Base-by-base conservation (phyloP, 1,140 invertebrate species). In the Pissodes strobi region DNA sequence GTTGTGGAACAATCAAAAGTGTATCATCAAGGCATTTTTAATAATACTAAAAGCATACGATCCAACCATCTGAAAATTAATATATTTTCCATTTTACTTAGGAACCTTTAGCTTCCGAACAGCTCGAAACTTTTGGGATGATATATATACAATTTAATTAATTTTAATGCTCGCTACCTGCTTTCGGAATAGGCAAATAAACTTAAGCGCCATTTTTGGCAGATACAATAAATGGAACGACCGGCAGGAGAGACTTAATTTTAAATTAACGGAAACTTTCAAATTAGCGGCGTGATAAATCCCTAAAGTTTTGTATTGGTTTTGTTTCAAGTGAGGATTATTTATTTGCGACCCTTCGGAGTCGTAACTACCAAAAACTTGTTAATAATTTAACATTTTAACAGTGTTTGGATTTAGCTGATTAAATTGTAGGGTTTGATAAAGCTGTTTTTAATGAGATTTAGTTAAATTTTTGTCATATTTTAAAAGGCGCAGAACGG, bases 211-310 rank as follows among this genome's bases (percentile, higher is more conserved):
- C 21, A 49, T 27, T 25, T 49, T 49, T 48, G 45, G 19, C 45
- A 48, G 6, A 23, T 48, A 48, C 45, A 48, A 48, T 23, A 48
- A 48, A 48, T 48, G 10, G 21, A 49, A 49, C 46, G 21, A 49
- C 46, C 6, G 9, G 9, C 5, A 27, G 3, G 21, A 27, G 43
- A 9, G 43, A 45, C 9, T 45, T 45, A 45, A 45, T 45, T 45
- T 45, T 17, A 45, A 45, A 45, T 45, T 45, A 45, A 18, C 43
- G 9, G 25, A 49, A 49, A 49, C 21, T 49, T 49, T 49, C 25
- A 27, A 49, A 27, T 49, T 49, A 10, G 21, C 46, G 21, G 22
- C 46, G 22, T 49, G 46, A 49, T 49, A 23, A 49, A 49, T 49
- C 21, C 21, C 21, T 1, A 49, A 49, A 49, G 46, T 23, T 27